Percentiles rank a stretch among this genome's conserved stretches.
Conservation (phyloP, 2,797 vertebrate genomes). For the Lagodon rhomboides region DNA sequence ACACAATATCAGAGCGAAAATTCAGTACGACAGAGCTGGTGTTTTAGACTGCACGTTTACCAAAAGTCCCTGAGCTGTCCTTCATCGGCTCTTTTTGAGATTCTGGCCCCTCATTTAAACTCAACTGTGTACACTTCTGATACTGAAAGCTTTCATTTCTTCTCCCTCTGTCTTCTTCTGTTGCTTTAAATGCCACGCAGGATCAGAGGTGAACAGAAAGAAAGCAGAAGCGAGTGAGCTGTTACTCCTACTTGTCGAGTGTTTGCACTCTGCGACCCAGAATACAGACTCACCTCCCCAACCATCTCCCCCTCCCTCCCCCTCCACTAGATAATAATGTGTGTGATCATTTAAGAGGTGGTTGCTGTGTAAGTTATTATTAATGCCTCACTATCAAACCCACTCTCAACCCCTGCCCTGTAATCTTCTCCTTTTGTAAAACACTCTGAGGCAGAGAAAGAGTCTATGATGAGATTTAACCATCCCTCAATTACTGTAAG, state of each 20-base stretch:
- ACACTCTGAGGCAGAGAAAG: not conserved
- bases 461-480: not conserved
- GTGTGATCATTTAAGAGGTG: slow-evolving; percentile 11
- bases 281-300: not conserved
- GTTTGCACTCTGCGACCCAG: slow-evolving; percentile 25
- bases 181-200: not conserved
- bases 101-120: not conserved
- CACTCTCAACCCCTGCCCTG: slow-evolving; percentile 15
- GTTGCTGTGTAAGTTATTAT: slow-evolving; percentile 32
- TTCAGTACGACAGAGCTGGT: slow-evolving; percentile 4
- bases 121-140: not conserved
- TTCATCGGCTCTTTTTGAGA: slow-evolving; percentile 20
- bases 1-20: slow-evolving; percentile 36
- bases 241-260: slow-evolving; percentile 1
- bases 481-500: not conserved
- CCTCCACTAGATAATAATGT: slow-evolving; percentile 7
- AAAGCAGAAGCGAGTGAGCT: not conserved
- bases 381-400: slow-evolving; percentile 30
- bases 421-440: slow-evolving; percentile 34
- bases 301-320: not conserved
- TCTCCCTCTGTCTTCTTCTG: not conserved
- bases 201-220: not conserved
- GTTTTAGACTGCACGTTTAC: slow-evolving; percentile 23
- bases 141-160: not conserved
- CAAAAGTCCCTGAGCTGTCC: slow-evolving; percentile 11